Conservation (phyloP, 2,888 invertebrate species). For the Melolontha melolontha region DNA sequence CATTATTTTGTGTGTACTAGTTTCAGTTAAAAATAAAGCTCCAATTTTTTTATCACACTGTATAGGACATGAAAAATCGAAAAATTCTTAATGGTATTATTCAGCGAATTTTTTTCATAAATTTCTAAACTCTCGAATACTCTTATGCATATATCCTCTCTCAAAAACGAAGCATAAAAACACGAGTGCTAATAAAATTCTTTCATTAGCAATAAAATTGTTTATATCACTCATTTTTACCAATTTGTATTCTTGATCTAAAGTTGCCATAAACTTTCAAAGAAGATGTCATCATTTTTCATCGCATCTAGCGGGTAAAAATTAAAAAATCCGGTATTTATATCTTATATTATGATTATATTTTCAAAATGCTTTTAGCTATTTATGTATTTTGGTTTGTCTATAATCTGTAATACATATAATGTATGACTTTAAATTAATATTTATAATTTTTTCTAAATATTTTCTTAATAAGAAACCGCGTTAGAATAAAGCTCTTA, state of each 20-base stretch:
- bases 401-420: no score
- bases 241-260: slow-evolving; percentile 30
- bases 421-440: background rate
- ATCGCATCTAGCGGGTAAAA: no score
- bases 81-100: background rate
- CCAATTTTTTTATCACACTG: no score
- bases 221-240: slow-evolving; percentile 28
- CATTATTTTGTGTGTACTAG: no score
- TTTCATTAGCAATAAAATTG: slow-evolving; percentile 31
- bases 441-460: slow-evolving; percentile 13
- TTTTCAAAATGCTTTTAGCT: no score
- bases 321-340: no score
- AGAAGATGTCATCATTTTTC: background rate
- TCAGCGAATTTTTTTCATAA: background rate
- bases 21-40: no score
- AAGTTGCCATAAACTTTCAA: slow-evolving; percentile 9
- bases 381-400: no score
- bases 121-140: background rate
- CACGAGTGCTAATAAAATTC: slow-evolving; percentile 31
- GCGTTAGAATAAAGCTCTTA: slow-evolving; percentile 29
- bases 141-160: slow-evolving; percentile 2
- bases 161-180: slow-evolving; percentile 28
- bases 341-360: background rate
- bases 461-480: slow-evolving; percentile 26
- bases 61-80: background rate